Conservation (phyloP, 2,797 vertebrate genomes). For the Enteromius anoplus region DNA sequence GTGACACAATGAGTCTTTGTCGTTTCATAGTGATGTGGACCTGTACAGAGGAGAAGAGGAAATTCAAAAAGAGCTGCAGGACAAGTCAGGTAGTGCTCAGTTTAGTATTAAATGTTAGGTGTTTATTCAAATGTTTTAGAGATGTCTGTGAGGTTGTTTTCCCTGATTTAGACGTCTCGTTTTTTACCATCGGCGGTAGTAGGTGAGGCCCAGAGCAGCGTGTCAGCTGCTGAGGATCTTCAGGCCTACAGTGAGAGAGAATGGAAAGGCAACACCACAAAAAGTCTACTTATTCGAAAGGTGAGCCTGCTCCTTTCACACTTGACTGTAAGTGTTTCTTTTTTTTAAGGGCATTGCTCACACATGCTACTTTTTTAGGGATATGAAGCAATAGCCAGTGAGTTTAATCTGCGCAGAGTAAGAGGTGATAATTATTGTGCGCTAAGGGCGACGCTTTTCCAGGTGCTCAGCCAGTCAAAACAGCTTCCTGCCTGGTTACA, state of each 20-base stretch:
- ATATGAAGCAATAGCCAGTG: constrained; percentile 77
- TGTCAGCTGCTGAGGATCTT: constrained; percentile 78
- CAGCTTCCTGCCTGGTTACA: constrained; percentile 76
- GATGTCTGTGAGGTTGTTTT: background rate
- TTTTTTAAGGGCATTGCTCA: background rate
- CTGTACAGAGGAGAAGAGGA: constrained; percentile 64
- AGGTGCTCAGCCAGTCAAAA: constrained; percentile 76
- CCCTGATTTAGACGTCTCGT: background rate
- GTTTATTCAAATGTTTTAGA: background rate
- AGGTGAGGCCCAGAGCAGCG: constrained; percentile 64
- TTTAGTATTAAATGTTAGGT: background rate
- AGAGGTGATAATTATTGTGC: constrained; percentile 89
- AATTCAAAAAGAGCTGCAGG: constrained; percentile 53
- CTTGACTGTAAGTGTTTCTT: background rate
- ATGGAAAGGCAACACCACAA: constrained; percentile 84
- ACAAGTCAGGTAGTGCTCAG: constrained; percentile 40
- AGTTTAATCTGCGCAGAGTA: constrained; percentile 81
- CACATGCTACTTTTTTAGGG: constrained; percentile 48
- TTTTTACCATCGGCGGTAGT: constrained; percentile 19
- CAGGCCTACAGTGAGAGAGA: constrained; percentile 83
- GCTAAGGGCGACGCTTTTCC: constrained; percentile 85
- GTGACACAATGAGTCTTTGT: background rate
- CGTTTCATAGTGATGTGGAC: constrained; percentile 57
- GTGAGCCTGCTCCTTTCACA: constrained; percentile 61
- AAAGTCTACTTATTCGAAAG: constrained; percentile 82